Conservation (phyloP, 2,888 invertebrate species). For the Drosophila affinis region DNA sequence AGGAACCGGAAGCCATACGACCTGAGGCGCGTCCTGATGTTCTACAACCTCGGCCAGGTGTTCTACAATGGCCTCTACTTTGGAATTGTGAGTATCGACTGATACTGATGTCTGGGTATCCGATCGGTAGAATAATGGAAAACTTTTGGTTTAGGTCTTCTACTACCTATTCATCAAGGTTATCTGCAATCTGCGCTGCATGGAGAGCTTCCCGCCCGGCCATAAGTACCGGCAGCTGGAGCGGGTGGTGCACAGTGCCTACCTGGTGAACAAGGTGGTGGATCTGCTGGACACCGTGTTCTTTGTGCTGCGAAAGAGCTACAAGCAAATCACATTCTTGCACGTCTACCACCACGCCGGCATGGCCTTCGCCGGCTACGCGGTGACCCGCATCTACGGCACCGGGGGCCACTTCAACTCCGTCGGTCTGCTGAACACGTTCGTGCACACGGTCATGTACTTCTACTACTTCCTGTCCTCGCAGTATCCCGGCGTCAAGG, state of each 20-base stretch:
- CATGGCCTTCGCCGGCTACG: slow-evolving; percentile 36
- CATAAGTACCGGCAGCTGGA: slow-evolving; percentile 39
- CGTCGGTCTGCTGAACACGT: slow-evolving; percentile 88
- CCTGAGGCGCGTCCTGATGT: slow-evolving; percentile 88
- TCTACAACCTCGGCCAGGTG: slow-evolving; percentile 94
- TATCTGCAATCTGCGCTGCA: slow-evolving; percentile 41
- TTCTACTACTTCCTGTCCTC: slow-evolving; percentile 91
- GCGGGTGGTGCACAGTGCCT: slow-evolving; percentile 22
- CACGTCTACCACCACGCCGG: slow-evolving; percentile 61
- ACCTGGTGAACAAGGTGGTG: slow-evolving; percentile 46
- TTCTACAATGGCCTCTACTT: slow-evolving; percentile 90
- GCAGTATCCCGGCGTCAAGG: slow-evolving; percentile 87
- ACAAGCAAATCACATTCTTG: slow-evolving; percentile 56
- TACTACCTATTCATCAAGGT: slow-evolving; percentile 32
- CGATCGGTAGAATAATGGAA: not conserved
- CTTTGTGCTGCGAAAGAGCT: slow-evolving; percentile 62
- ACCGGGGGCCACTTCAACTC: slow-evolving; percentile 88
- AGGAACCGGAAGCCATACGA: slow-evolving; percentile 89
- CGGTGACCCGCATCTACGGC: slow-evolving; percentile 81
- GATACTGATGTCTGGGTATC: too few species aligned
- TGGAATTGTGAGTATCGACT: slow-evolving; percentile 64
- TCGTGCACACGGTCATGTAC: slow-evolving; percentile 93
- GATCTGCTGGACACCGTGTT: slow-evolving; percentile 63
- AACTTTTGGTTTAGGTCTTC: slow-evolving; percentile 14
- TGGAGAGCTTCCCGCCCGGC: slow-evolving; percentile 31